A percentile compares a stretch with the other conserved stretches of the same genome.
These are phyloP conservation scores for Euclidia mi DNA, from an alignment of 2,888 invertebrate species.

Conservation along the genomic window DNA sequence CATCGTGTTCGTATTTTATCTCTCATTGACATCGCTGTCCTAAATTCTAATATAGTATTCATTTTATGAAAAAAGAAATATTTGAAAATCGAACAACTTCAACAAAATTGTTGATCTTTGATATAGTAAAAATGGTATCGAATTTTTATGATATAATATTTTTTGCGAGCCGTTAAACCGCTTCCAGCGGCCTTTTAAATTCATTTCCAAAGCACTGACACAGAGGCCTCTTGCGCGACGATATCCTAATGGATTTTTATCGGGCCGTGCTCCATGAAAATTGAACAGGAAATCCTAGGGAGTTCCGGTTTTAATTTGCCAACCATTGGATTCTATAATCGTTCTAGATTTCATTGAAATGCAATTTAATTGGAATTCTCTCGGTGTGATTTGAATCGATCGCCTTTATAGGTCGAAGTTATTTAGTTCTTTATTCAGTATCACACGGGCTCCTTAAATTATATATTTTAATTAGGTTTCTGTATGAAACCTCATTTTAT, in stretches of 20 bases:
- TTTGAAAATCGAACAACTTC: no score
- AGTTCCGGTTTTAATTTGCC: slow-evolving; percentile 85
- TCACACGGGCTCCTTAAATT: slow-evolving; percentile 29
- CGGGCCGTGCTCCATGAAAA: slow-evolving; percentile 82
- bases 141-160: slow-evolving; percentile 2
- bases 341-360: slow-evolving; percentile 85
- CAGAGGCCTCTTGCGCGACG: slow-evolving; percentile 71
- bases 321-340: slow-evolving; percentile 84
- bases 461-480: slow-evolving; percentile 7
- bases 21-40: no score
- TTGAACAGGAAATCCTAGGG: slow-evolving; percentile 82
- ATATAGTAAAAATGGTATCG: no score
- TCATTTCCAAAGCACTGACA: slow-evolving; percentile 64
- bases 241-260: slow-evolving; percentile 85
- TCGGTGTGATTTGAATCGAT: slow-evolving; percentile 73
- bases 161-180: slow-evolving; percentile 46
- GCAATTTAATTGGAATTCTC: slow-evolving; percentile 86
- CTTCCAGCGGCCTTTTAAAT: slow-evolving; percentile 61
- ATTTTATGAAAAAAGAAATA: no score
- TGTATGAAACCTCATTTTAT: no score
- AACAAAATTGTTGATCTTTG: no score
- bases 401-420: slow-evolving; percentile 66
- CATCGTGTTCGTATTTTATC: no score
- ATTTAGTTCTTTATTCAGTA: slow-evolving; percentile 49
- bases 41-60: no score